Base-by-base conservation (phyloP, 1,140 invertebrate genomes). In the Dendroctonus valens region DNA sequence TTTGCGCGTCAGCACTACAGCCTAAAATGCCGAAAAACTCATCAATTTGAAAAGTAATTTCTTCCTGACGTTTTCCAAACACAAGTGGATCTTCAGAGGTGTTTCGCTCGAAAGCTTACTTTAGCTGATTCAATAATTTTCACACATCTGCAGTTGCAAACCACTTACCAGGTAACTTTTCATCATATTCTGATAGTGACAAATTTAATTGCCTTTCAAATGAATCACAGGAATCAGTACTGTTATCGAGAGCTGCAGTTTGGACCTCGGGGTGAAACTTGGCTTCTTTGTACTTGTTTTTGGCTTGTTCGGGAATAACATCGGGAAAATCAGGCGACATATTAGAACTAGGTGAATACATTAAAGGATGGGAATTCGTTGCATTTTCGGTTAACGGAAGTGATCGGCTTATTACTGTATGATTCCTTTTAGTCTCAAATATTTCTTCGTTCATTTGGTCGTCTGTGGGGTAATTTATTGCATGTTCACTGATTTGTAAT, bases 361-460 rank as follows among this genome's bases (percentile, higher is more conserved):
- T 79, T 52, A 79, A 69, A n/a, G 77, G 77, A 72, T 79, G 77
- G 49, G 72, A 77, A 70, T 78, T 72, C 44, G 76, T 79, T 41
- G 76, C 76, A 69, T 77, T 77, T 70, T 76, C 57, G 11, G 52
- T 69, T 54, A 54, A 52, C 46, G 62, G 65, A n/a, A 69, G 49
- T 59, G 38, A 14, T 15, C 57, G 37, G 11, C 46, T 59, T 52
- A 40, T 51, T 53, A 46, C 8, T 40, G 49, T 44, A 12, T 66
- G 48, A 37, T 44, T 52, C 46, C 53, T 66, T 26, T 59, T 59
- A 49, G 55, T 46, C 51, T 41, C 46, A 14, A 59, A 44, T 54
- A 54, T 15, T 39, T 11, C 39, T 59, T 58, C 40, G 8, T 14
- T 6, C 9, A 26, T 58, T 44, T 58, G 55, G 14, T 58, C 41